Conservation (phyloP, 30 jellyfish, hydroid and myxozoan genomes). For the Turritopsis dohrnii region DNA sequence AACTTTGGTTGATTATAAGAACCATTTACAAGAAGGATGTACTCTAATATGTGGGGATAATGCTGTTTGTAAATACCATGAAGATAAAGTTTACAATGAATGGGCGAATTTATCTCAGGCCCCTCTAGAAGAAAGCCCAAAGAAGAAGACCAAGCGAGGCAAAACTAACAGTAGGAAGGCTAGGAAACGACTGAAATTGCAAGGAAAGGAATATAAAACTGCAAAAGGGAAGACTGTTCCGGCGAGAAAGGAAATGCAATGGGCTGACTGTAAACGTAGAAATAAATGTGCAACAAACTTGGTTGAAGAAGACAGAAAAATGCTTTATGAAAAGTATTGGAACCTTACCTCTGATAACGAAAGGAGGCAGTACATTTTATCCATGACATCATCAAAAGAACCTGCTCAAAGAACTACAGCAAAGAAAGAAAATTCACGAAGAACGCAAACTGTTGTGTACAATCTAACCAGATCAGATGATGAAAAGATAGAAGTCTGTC, state of each 20-base stretch:
- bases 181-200: slow-evolving; percentile 2
- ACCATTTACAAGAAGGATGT: slow-evolving; percentile 20
- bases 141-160: not conserved
- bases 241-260: slow-evolving; percentile 11
- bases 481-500: not conserved
- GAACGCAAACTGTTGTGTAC: slow-evolving; percentile 11
- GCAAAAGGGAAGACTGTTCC: slow-evolving; percentile 6
- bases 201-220: slow-evolving; percentile 7
- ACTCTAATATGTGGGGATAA: not conserved
- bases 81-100: slow-evolving; percentile 12
- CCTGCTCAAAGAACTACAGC: slow-evolving; percentile 1
- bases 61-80: not conserved
- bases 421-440: slow-evolving; percentile 3
- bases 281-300: slow-evolving; percentile 3
- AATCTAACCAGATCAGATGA: not conserved
- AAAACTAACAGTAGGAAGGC: slow-evolving; percentile 1
- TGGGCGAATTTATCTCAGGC: not conserved
- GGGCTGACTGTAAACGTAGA: slow-evolving; percentile 4
- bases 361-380: slow-evolving; percentile 7
- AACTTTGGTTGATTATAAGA: slow-evolving; percentile 13
- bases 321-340: not conserved
- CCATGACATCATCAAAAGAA: slow-evolving; percentile 6
- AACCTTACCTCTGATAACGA: not conserved
- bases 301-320: not conserved
- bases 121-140: not conserved